phyloP scores from a whole-genome alignment of 2,888 invertebrate genomes.

The Sesia bembeciformis region DNA sequence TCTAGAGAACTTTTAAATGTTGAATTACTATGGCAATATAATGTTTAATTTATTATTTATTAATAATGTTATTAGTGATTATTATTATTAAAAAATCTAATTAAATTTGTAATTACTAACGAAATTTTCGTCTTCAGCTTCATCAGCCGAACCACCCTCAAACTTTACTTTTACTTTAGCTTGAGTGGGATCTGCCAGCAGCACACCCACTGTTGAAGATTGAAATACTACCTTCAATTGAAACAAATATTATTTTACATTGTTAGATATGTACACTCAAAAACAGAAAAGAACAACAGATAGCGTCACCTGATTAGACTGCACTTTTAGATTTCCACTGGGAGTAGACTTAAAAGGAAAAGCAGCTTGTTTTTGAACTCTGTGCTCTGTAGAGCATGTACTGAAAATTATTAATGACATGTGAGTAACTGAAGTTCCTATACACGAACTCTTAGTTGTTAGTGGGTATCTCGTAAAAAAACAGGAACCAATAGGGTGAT shows the following conservation, averaged over 20 bases:
- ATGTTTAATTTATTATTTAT: neutral
- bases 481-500: no score
- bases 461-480: neutral
- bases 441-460: no score
- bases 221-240: slow-evolving; percentile 77
- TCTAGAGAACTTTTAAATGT: neutral
- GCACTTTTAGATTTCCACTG: slow-evolving; percentile 80
- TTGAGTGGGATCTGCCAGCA: slow-evolving; percentile 78
- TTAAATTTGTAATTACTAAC: slow-evolving; percentile 18
- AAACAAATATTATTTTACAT: neutral
- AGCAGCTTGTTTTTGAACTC: slow-evolving; percentile 34
- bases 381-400: slow-evolving; percentile 36
- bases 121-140: slow-evolving; percentile 31
- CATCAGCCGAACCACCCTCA: slow-evolving; percentile 45
- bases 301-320: slow-evolving; percentile 76
- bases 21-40: neutral
- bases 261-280: neutral
- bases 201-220: slow-evolving; percentile 79
- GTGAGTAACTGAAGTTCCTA: no score
- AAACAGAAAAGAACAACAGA: neutral
- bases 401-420: slow-evolving; percentile 18
- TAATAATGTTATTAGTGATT: neutral
- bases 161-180: slow-evolving; percentile 77
- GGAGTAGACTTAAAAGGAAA: slow-evolving; percentile 80
- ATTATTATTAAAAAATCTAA: neutral